phyloP scores from a whole-genome alignment of 30 jellyfish, hydroid and myxozoan species.

The Sanderia malayensis region DNA sequence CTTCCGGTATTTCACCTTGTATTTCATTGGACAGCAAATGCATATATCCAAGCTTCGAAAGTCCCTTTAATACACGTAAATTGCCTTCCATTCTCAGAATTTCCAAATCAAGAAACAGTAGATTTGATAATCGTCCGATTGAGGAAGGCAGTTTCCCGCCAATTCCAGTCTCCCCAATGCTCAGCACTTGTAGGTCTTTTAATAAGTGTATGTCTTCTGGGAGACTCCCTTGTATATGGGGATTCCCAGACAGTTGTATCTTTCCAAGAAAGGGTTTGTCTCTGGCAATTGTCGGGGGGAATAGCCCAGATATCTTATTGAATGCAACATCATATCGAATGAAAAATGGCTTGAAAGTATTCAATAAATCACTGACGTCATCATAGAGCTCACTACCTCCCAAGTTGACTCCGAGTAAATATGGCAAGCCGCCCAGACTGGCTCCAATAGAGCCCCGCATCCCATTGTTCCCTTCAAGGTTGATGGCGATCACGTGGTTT shows the following conservation, averaged over 20 bases:
- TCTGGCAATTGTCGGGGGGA: slow-evolving; percentile 29
- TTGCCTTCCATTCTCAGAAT: slow-evolving; percentile 36
- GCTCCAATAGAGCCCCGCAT: slow-evolving; percentile 47
- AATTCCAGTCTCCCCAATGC: slow-evolving; percentile 57
- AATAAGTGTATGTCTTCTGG: slow-evolving; percentile 27
- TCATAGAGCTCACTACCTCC: slow-evolving; percentile 45
- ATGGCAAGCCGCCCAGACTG: slow-evolving; percentile 33
- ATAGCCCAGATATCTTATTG: slow-evolving; percentile 26
- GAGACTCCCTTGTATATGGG: slow-evolving; percentile 12
- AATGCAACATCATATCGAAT: slow-evolving; percentile 49
- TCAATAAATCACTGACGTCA: slow-evolving; percentile 9
- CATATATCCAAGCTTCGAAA: slow-evolving; percentile 19
- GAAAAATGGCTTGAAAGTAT: slow-evolving; percentile 13
- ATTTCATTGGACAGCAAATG: slow-evolving; percentile 42
- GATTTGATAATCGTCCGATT: slow-evolving; percentile 31
- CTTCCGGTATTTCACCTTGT: slow-evolving; percentile 47
- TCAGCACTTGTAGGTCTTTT: slow-evolving; percentile 47
- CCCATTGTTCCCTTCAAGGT: slow-evolving; percentile 40
- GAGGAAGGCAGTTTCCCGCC: slow-evolving; percentile 25
- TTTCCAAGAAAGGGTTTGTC: slow-evolving; percentile 35
- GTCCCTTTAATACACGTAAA: slow-evolving; percentile 22
- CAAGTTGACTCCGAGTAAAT: slow-evolving; percentile 36
- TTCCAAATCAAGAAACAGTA: slow-evolving; percentile 48
- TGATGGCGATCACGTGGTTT: slow-evolving; percentile 41
- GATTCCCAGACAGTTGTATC: slow-evolving; percentile 47